Conservation (phyloP, 2,888 invertebrate species). For the Ectropis crepuscularia region DNA sequence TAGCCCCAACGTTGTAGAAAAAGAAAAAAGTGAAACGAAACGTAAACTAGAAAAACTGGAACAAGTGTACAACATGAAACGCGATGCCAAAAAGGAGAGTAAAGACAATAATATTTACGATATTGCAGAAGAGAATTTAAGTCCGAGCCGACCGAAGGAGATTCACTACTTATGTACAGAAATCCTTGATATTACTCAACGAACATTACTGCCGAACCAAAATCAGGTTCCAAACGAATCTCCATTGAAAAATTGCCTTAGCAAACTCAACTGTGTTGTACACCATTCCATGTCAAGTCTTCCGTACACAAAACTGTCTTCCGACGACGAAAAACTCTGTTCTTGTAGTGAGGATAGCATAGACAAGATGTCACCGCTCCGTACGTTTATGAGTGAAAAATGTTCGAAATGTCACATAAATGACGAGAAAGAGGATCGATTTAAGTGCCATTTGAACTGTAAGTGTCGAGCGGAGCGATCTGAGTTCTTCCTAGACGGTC, state of each 20-base stretch:
- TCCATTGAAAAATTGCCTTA: conserved; percentile 70
- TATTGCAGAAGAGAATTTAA: conserved; percentile 49
- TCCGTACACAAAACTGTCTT: conserved; percentile 70
- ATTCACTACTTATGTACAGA: conserved; percentile 81
- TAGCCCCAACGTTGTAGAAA: conserved; percentile 60
- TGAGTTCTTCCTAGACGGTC: conserved; percentile 76
- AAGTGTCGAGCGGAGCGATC: conserved; percentile 62
- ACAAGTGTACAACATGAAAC: conserved; percentile 82
- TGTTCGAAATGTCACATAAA: conserved; percentile 64
- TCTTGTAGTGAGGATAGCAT: conserved; percentile 59
- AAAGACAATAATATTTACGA: conserved; percentile 47
- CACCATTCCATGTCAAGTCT: conserved; percentile 68
- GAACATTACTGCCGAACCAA: conserved; percentile 61
- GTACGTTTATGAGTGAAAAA: conserved; percentile 47
- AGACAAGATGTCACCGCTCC: conserved; percentile 44
- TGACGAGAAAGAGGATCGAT: conserved; percentile 58
- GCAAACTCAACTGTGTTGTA: conserved; percentile 73
- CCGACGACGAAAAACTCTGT: conserved; percentile 52
- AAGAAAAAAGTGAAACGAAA: conserved; percentile 80
- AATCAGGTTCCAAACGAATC: conserved; percentile 56
- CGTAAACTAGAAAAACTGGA: conserved; percentile 88
- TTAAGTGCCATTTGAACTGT: conserved; percentile 76
- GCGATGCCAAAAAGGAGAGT: conserved; percentile 63
- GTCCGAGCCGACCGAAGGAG: conserved; percentile 69
- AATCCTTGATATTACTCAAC: conserved; percentile 72